A percentile compares a stretch with the other conserved stretches of the same genome.
These are phyloP conservation scores for Mellivora capensis DNA, from an alignment of 2,113 vertebrate genomes.

Conservation along the genomic window DNA sequence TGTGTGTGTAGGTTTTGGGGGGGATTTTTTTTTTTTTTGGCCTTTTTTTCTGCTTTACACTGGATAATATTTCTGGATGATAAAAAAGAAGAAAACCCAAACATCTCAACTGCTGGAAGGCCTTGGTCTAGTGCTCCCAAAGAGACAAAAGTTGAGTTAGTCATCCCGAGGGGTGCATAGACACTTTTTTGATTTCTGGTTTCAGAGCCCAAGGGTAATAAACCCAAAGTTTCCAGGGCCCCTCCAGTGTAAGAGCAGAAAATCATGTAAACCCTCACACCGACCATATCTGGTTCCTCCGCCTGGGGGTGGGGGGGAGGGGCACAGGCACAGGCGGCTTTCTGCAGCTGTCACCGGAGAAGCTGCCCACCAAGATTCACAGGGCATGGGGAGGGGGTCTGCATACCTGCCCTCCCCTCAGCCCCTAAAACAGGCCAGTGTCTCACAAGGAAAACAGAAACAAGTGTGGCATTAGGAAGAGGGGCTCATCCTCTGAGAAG, in stretches of 20 bases:
- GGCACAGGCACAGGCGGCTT: neutral
- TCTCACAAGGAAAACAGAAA: neutral
- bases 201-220: neutral
- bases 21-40: neutral
- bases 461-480: neutral
- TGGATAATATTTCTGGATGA: constrained; percentile 25
- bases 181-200: neutral
- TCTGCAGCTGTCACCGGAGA: neutral
- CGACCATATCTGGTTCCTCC: neutral
- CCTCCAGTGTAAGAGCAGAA: neutral
- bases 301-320: neutral
- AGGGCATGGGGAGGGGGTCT: neutral
- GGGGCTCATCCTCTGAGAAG: neutral
- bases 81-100: neutral
- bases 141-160: neutral
- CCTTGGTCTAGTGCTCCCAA: neutral
- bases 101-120: rapidly evolving
- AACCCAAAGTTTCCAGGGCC: neutral
- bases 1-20: too few species aligned
- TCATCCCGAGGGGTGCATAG: neutral
- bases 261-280: neutral
- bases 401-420: neutral
- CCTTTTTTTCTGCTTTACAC: neutral
- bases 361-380: neutral
- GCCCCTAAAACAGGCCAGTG: neutral